Conservation (phyloP, 2,113 vertebrate species). For the Propithecus coquereli region DNA sequence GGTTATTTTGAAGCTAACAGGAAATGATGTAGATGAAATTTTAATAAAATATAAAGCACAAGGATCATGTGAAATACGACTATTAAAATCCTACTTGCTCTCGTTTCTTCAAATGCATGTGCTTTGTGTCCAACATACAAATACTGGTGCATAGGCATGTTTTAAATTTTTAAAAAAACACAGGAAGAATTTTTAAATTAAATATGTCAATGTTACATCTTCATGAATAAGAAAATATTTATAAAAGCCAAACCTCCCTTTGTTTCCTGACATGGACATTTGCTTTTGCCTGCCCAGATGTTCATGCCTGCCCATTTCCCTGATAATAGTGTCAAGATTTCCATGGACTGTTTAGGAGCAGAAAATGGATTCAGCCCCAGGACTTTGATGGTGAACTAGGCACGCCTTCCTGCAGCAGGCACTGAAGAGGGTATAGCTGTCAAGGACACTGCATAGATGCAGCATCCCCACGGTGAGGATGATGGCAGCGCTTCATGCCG, state of each 20-base stretch:
- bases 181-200: neutral
- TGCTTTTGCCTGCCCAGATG: neutral
- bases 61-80: neutral
- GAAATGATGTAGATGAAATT: neutral
- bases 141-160: neutral
- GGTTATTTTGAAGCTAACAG: neutral
- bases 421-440: accelerated
- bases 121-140: neutral
- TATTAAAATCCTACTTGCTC: neutral
- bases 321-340: neutral
- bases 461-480: neutral
- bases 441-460: accelerated
- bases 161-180: neutral
- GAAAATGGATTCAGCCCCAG: neutral
- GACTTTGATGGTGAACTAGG: neutral
- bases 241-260: neutral
- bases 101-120: neutral
- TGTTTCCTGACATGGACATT: neutral
- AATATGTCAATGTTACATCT: neutral
- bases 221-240: neutral
- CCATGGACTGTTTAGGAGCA: neutral
- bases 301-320: neutral
- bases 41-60: neutral
- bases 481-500: accelerated
- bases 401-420: neutral